Base-by-base conservation (phyloP, 2,888 invertebrate genomes). In the Rapana venosa region DNA sequence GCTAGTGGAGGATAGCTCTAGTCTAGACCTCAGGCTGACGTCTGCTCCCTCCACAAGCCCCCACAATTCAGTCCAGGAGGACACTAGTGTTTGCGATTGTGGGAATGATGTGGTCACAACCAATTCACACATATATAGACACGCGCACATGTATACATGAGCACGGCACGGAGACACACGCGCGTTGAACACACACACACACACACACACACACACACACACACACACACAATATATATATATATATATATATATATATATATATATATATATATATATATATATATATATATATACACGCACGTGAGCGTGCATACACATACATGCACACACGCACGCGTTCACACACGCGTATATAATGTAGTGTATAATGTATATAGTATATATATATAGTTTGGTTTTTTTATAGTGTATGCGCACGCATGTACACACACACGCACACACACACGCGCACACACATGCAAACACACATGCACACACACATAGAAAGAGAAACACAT, bases 361-460 rank as follows among this genome's bases (percentile, higher is more conserved):
- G n/a, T n/a, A n/a, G n/a, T n/a, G 8, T 11, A 30, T 77, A 77
- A 26, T 30, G 26, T 26, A 15, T 11, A 30, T 26, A 77, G 8
- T 8, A n/a, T n/a, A n/a, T n/a, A n/a, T n/a, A n/a, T n/a, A n/a
- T n/a, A n/a, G n/a, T n/a, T n/a, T n/a, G n/a, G n/a, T n/a, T n/a
- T n/a, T n/a, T n/a, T n/a, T n/a, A n/a, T n/a, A n/a, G 26, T n/a
- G 30, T 2, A 17, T 30, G 79, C 26, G 30, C 79, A 79, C 1
- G 47, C 8, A 47, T 47, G 36, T 8, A 84, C 83, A 32, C 83
- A 83, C 83, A 47, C 83, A 83, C 83, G 22, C 83, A 22, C 83
- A 47, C 36, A 20, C 83, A 32, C 47, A 47, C 47, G 8, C 47
- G 8, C 47, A 47, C 47, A 47, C 47, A 47, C 47, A 2, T 8